Percentiles rank a stretch among this genome's conserved stretches.
Evolutionary conservation across 37 sponge, comb jelly and placozoan species (phyloP).

Genomic region (Ephydatia muelleri): DNA sequence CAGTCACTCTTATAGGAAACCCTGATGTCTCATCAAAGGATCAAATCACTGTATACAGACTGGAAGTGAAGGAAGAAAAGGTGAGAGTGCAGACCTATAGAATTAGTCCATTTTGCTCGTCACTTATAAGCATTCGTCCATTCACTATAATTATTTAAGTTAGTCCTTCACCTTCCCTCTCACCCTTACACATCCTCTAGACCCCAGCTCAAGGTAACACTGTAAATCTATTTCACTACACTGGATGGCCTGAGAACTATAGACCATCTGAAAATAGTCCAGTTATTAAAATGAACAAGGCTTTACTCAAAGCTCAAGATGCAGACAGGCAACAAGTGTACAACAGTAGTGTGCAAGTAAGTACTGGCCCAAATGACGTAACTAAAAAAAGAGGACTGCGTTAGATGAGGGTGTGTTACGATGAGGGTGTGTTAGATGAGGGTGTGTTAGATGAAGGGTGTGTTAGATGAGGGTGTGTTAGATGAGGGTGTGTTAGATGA

Average conservation of each 20-base stretch:
- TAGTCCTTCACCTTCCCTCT: background rate
- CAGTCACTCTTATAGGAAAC: conserved; percentile 24
- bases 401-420: too few relatives aligned
- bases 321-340: conserved; percentile 61
- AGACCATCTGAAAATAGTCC: conserved; percentile 8
- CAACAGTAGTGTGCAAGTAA: conserved; percentile 81
- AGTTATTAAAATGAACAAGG: conserved; percentile 52
- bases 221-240: conserved; percentile 58
- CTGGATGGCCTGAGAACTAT: conserved; percentile 61
- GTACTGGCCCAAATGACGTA: background rate
- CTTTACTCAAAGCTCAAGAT: conserved; percentile 50
- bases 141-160: background rate
- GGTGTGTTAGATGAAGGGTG: too few relatives aligned
- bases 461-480: too few relatives aligned
- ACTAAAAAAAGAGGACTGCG: too few relatives aligned
- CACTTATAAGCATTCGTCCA: background rate
- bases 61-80: conserved; percentile 14
- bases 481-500: too few relatives aligned
- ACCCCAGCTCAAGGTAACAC: background rate
- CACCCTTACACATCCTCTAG: background rate
- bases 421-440: too few relatives aligned
- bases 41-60: background rate
- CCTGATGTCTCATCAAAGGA: conserved; percentile 10
- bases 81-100: background rate
- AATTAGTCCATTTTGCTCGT: background rate